Evolutionary conservation across 2,113 vertebrate genomes (phyloP).

Genomic region (Grus americana): DNA sequence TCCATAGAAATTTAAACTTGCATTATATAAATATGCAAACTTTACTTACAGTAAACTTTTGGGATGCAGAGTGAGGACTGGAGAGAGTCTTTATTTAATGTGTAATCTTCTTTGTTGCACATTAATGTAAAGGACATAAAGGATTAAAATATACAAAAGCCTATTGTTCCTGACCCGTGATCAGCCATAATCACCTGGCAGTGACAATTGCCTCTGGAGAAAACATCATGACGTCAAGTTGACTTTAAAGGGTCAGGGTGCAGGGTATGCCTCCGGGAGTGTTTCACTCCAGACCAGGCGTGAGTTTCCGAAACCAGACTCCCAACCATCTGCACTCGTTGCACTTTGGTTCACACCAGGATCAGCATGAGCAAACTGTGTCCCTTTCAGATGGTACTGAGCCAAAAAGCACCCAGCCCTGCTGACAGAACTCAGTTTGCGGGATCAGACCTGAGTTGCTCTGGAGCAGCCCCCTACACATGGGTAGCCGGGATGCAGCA

Average conservation of each 20-base stretch:
- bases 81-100: neutral
- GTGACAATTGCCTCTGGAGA: neutral
- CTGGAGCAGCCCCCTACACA: neutral
- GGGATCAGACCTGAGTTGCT: neutral
- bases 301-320: neutral
- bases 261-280: neutral
- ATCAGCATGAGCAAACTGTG: neutral
- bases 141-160: slow-evolving; percentile 22
- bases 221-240: neutral
- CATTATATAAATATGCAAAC: neutral
- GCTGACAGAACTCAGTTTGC: neutral
- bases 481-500: neutral
- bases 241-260: neutral
- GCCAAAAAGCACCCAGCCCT: neutral
- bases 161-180: slow-evolving; percentile 12
- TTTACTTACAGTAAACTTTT: neutral
- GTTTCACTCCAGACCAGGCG: neutral
- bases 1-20: neutral
- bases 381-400: neutral
- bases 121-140: neutral
- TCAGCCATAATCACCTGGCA: neutral
- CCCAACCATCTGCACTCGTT: neutral
- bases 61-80: neutral
- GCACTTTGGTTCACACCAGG: neutral
- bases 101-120: neutral